Evolutionary conservation across 1,140 invertebrate genomes (phyloP).

Genomic region (Lepeophtheirus salmonis): DNA sequence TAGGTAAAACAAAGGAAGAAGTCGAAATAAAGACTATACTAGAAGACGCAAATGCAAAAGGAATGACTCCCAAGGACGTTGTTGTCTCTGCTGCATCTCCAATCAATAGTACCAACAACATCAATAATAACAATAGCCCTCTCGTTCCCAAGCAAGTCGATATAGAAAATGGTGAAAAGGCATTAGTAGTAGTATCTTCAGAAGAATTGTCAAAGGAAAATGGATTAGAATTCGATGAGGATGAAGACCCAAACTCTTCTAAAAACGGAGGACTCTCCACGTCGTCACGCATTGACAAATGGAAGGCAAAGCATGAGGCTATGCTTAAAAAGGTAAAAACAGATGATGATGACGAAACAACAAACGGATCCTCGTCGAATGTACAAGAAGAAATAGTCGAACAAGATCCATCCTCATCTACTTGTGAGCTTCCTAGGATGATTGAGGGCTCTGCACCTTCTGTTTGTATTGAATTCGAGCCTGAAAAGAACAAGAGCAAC

Average conservation of each 20-base stretch:
- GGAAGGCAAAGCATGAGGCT: constrained; percentile 17
- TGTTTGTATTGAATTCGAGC: neutral
- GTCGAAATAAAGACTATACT: neutral
- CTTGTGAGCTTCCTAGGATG: too few species aligned
- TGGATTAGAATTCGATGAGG: neutral
- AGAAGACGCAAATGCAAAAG: neutral
- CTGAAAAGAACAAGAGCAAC: too few species aligned
- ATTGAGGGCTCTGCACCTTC: neutral
- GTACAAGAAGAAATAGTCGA: too few species aligned
- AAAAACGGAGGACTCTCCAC: neutral
- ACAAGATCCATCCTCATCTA: too few species aligned
- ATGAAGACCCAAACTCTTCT: neutral
- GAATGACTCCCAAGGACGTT: neutral
- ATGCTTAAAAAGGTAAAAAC: constrained; percentile 10
- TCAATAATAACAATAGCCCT: neutral
- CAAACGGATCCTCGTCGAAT: too few species aligned
- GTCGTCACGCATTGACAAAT: constrained; percentile 16
- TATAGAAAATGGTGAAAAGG: neutral
- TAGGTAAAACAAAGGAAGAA: neutral
- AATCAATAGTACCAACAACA: too few species aligned
- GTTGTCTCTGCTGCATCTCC: too few species aligned
- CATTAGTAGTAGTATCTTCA: neutral
- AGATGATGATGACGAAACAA: neutral
- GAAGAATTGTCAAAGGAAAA: neutral
- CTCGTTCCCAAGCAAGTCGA: neutral